A percentile compares a stretch with the other conserved stretches of the same genome.
These are phyloP conservation scores for Meda fulgida DNA, from an alignment of 2,797 vertebrate genomes.

Conservation along the genomic window DNA sequence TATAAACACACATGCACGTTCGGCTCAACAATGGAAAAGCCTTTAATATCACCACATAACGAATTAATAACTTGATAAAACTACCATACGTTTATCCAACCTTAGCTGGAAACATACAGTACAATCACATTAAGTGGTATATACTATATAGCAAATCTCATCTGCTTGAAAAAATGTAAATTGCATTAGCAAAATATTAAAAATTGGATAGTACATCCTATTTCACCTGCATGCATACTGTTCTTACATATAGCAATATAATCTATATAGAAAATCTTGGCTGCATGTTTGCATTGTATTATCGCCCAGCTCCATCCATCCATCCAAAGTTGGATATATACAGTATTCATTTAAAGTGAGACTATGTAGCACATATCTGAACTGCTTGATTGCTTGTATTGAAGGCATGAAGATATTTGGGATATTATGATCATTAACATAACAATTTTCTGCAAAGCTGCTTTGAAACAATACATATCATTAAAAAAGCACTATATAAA, in stretches of 20 bases:
- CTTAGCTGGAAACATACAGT: too few species aligned
- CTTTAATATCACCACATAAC: too few species aligned
- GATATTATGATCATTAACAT: background rate
- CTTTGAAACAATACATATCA: background rate
- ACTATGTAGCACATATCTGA: background rate
- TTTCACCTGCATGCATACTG: background rate
- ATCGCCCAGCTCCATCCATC: too few species aligned
- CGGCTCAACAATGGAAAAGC: too few species aligned
- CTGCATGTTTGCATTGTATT: background rate
- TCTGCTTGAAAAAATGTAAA: background rate
- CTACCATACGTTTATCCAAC: background rate
- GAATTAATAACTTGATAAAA: background rate
- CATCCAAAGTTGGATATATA: background rate
- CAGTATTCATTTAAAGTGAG: background rate
- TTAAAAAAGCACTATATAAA: background rate
- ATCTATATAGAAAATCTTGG: background rate
- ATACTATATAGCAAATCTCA: too few species aligned
- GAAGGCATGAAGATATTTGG: background rate
- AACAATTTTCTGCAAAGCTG: background rate
- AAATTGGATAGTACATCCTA: background rate
- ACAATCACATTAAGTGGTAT: too few species aligned
- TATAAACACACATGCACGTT: too few species aligned
- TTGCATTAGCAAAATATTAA: background rate
- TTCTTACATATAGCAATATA: background rate
- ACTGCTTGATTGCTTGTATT: background rate